These are phyloP conservation scores for Holocentrus rufus DNA, from an alignment of 2,797 vertebrate genomes.

Conservation along the genomic window DNA sequence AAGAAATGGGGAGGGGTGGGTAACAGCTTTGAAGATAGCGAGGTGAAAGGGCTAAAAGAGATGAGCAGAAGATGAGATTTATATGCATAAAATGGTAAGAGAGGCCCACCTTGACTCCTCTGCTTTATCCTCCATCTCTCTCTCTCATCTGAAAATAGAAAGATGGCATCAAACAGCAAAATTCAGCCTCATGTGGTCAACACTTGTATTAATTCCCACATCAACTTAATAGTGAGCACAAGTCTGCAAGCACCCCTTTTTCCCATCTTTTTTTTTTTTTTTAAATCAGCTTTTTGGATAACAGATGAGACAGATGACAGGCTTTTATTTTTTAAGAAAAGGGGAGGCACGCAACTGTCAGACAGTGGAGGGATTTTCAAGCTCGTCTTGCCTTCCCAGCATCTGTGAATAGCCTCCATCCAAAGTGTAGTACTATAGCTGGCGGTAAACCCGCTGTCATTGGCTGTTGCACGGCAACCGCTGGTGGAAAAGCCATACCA, in stretches of 20 bases:
- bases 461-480: slow-evolving; percentile 40
- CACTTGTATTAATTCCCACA: neutral
- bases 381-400: slow-evolving; percentile 4
- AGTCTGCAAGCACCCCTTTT: neutral
- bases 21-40: slow-evolving; percentile 5
- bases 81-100: neutral
- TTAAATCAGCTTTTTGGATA: too few relatives aligned
- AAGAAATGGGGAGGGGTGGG: slow-evolving; percentile 7
- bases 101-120: slow-evolving; percentile 7
- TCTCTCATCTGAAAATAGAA: neutral
- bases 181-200: neutral
- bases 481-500: neutral
- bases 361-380: slow-evolving; percentile 7
- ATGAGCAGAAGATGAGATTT: slow-evolving; percentile 13
- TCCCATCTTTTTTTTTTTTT: neutral
- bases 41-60: slow-evolving; percentile 7
- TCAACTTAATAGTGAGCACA: neutral
- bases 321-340: neutral
- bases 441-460: slow-evolving; percentile 9
- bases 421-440: slow-evolving; percentile 12
- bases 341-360: slow-evolving; percentile 7
- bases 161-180: neutral
- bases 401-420: neutral
- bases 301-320: slow-evolving; percentile 2
- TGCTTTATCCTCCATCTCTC: neutral